Evolutionary conservation across 1,140 invertebrate species (phyloP).

Genomic region (Eupristina koningsbergeri): DNA sequence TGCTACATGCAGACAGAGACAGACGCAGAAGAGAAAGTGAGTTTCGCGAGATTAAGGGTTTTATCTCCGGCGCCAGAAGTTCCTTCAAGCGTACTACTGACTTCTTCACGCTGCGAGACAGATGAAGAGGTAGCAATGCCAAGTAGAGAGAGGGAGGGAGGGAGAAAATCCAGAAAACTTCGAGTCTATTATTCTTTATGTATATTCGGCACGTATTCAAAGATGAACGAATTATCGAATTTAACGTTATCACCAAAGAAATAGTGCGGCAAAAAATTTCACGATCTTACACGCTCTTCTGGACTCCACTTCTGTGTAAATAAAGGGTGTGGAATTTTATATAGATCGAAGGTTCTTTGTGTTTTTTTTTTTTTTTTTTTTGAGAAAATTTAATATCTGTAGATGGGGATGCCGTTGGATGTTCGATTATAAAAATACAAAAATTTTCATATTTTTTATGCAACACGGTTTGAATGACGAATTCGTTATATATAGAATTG

Average conservation of each 20-base stretch:
- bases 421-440: slow-evolving; percentile 1
- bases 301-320: not conserved
- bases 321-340: not conserved
- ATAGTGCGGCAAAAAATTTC: not conserved
- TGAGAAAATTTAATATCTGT: not conserved
- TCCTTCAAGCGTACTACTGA: slow-evolving; percentile 29
- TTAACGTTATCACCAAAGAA: slow-evolving; percentile 12
- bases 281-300: not conserved
- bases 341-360: not conserved
- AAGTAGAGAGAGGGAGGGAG: not conserved
- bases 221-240: slow-evolving; percentile 54
- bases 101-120: slow-evolving; percentile 20
- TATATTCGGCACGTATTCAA: slow-evolving; percentile 53
- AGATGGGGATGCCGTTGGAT: not conserved
- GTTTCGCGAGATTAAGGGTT: slow-evolving; percentile 48
- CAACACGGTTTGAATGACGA: not conserved
- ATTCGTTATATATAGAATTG: not conserved
- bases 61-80: slow-evolving; percentile 40
- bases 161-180: slow-evolving; percentile 10
- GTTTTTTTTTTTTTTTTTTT: not conserved
- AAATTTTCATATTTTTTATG: not conserved
- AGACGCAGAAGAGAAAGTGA: slow-evolving; percentile 27
- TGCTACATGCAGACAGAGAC: not conserved
- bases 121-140: slow-evolving; percentile 8
- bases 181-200: slow-evolving; percentile 17